Evolutionary conservation across 2,113 vertebrate genomes (phyloP).

Genomic region (Dermatemys mawii): DNA sequence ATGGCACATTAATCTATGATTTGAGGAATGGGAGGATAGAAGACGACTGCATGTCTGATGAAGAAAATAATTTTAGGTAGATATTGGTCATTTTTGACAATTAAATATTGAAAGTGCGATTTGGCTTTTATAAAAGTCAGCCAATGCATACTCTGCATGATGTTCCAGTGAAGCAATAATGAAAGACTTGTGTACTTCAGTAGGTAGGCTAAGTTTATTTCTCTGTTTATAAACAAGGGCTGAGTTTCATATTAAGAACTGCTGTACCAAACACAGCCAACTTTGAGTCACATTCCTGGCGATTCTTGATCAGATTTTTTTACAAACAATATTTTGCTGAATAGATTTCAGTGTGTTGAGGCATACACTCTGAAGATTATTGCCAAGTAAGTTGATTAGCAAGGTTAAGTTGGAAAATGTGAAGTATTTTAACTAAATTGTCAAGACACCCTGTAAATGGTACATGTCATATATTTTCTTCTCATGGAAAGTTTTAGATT

Average conservation of each 20-base stretch:
- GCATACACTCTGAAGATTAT: too few species aligned
- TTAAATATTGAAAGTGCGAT: fast-evolving
- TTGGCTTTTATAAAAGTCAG: neutral
- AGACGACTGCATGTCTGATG: fast-evolving
- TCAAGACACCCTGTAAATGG: neutral
- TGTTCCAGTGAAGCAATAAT: too few species aligned
- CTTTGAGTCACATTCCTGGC: neutral
- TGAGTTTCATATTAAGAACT: fast-evolving
- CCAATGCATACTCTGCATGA: too few species aligned
- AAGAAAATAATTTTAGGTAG: neutral
- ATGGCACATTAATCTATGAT: too few species aligned
- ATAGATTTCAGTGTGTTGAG: conserved; percentile 2
- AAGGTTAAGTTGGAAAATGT: too few species aligned
- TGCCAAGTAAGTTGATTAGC: too few species aligned
- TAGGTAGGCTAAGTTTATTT: neutral
- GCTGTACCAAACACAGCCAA: neutral
- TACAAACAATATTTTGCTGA: conserved; percentile 63
- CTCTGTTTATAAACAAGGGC: neutral
- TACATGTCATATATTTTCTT: neutral
- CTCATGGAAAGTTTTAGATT: conserved; percentile 10
- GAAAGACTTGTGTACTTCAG: neutral
- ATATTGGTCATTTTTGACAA: fast-evolving
- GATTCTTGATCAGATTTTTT: conserved; percentile 57
- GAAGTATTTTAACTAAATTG: neutral
- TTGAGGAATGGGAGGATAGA: neutral